Percentiles rank a stretch among this genome's conserved stretches.
phyloP scores from a whole-genome alignment of 2,113 vertebrate species.

The Pollachius pollachius region DNA sequence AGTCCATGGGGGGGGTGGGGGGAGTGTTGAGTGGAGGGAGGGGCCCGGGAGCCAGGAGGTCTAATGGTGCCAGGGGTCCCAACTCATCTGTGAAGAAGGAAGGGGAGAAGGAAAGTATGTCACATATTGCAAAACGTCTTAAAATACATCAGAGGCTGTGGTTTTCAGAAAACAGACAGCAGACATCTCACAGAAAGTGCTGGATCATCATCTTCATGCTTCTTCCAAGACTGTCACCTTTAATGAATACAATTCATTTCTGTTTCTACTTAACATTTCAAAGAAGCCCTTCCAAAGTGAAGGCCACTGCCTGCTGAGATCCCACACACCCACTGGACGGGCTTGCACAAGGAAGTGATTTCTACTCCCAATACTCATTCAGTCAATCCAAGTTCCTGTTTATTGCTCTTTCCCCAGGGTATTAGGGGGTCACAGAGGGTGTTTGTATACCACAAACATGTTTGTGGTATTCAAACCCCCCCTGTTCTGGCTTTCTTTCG shows the following conservation, averaged over 20 bases:
- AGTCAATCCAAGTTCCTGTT: conserved; percentile 35
- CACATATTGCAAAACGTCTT: conserved; percentile 7
- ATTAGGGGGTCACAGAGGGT: conserved; percentile 17
- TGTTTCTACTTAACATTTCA: conserved; percentile 13
- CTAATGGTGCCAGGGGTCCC: conserved; percentile 54
- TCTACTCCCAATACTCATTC: conserved; percentile 22
- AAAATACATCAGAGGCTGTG: background rate
- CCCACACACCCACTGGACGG: conserved; percentile 39
- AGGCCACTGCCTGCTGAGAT: conserved; percentile 17
- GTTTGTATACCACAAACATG: background rate
- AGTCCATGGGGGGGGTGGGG: conserved; percentile 65
- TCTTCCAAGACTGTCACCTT: conserved; percentile 30
- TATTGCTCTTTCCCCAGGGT: conserved; percentile 31
- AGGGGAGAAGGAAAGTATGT: conserved; percentile 6
- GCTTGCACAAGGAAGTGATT: conserved; percentile 22
- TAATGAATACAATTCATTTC: conserved; percentile 13
- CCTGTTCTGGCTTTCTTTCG: no score
- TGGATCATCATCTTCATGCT: background rate
- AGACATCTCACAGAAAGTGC: no score
- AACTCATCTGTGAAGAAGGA: conserved; percentile 61
- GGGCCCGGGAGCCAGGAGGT: conserved; percentile 48
- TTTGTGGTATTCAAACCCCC: no score
- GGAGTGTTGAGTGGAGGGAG: conserved; percentile 48
- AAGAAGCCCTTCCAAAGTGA: conserved; percentile 24
- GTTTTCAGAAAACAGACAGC: no score